Evolutionary conservation across 2,113 vertebrate species (phyloP).

Genomic region (Chrysochloris asiatica): DNA sequence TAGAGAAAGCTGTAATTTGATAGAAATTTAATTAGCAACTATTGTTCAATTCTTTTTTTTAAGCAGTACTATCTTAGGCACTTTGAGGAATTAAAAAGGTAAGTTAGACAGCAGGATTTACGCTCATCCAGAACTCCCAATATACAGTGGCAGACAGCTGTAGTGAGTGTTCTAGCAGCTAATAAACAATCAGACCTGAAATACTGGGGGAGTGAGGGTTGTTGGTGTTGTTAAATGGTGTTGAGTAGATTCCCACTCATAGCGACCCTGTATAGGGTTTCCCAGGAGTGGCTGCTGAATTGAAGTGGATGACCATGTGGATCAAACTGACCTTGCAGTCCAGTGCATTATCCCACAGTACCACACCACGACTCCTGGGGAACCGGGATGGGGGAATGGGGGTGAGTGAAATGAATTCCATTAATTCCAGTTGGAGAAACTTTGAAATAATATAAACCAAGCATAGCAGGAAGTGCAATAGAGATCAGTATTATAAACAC

Average conservation of each 20-base stretch:
- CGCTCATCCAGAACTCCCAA: constrained; percentile 16
- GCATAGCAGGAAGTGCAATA: neutral
- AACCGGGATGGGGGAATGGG: too few species aligned
- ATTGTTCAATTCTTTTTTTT: constrained; percentile 43
- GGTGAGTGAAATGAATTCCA: too few species aligned
- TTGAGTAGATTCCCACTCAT: too few species aligned
- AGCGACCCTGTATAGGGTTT: too few species aligned
- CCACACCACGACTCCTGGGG: too few species aligned
- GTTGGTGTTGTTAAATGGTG: too few species aligned
- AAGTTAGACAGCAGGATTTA: neutral
- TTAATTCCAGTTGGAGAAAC: neutral
- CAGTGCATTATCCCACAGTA: too few species aligned
- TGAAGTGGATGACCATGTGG: too few species aligned
- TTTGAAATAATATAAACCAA: neutral
- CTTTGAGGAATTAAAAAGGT: constrained; percentile 18
- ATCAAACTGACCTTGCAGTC: too few species aligned
- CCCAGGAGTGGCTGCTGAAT: too few species aligned
- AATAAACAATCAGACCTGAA: constrained; percentile 15
- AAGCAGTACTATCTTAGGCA: constrained; percentile 18
- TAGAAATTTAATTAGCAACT: constrained; percentile 43
- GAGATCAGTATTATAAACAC: neutral
- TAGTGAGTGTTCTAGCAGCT: neutral
- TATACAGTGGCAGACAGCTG: neutral
- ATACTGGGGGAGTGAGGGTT: neutral
- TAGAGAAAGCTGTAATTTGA: constrained; percentile 40